Base-by-base conservation (phyloP, 2,888 invertebrate species). In the Meteorus colon region DNA sequence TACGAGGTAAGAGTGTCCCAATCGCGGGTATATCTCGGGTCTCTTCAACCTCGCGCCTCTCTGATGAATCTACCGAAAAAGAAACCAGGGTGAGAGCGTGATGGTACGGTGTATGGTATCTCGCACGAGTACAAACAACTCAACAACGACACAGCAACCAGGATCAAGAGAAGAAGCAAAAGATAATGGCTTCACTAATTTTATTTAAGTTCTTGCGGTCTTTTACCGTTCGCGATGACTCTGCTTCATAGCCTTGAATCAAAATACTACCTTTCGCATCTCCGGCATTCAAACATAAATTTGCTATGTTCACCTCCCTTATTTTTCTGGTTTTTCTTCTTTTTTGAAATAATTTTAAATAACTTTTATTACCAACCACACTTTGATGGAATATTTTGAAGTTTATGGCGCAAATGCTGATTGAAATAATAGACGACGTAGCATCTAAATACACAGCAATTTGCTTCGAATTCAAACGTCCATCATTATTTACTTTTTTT, bases 1-100 rank as follows among this genome's bases (percentile, higher is more conserved):
- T 86, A 87, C 84, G 87, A 86, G 84, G 82, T 79, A 79, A 82
- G 77, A 78, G 81, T 67, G 55, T 55, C 55, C 71, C 78, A 65
- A 69, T 76, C 77, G 77, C 34, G 41, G 65, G 79, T 82, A 78
- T 29, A 45, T 48, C 73, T 75, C 63, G 71, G 60, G 55, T 69
- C 63, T 41, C 37, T 29, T 31, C 51, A 68, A 75, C 75, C 59
- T 69, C 71, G 79, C 81, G 80, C 80, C 81, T 83, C 55, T 55
- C 84, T 86, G 84, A 86, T 82, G 84, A 86, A 84, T 83, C 81
- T 80, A 37, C 68, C 70, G 41, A 75, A 80, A 74, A 72, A 62
- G 19, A 51, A 72, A 65, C 55, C 10, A 55, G 19, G 24, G 19
- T 19, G 65, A 45, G 62, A 41, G 45, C 19, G n/a, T 55, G 45